These are phyloP conservation scores for pig (Sus scrofa) DNA, from an alignment of 2,113 vertebrate species.

Conservation along the genomic window T2T-Sscrofa CM000818.6:18155501-18156000, in stretches of 20 bases:
- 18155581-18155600: background rate
- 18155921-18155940: background rate
- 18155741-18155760: background rate
- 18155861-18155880: background rate
- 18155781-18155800: fast-evolving
- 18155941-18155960: background rate
- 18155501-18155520: background rate
- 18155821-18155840: too few relatives aligned
- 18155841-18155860: background rate
- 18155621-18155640: background rate
- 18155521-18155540: background rate
- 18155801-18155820: background rate
- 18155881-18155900: background rate
- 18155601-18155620: background rate
- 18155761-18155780: background rate
- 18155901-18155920: background rate
- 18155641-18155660: background rate
- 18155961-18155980: background rate
- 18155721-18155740: background rate
- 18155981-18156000: background rate
- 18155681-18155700: background rate
- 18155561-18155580: background rate
- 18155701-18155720: background rate
- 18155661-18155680: background rate
- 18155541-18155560: background rate